Conservation (phyloP, 1,140 invertebrate species). For the Belonocnema kinseyi region DNA sequence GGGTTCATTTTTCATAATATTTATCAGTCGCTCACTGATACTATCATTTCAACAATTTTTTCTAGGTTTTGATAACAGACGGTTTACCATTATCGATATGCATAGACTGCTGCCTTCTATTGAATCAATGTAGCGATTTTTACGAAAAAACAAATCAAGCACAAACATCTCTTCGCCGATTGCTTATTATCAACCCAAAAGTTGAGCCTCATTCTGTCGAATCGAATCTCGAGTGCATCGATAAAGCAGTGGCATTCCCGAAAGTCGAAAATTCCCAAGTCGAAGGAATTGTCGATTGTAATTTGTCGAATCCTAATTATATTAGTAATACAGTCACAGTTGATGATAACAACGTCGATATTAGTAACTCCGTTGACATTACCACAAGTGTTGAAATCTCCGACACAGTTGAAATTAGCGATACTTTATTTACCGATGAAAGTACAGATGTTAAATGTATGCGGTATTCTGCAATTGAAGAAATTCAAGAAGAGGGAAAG, state of each 20-base stretch:
- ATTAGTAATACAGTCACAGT: conserved; percentile 52
- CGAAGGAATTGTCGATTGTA: conserved; percentile 52
- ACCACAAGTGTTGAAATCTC: neutral
- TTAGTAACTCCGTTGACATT: conserved; percentile 11
- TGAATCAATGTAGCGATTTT: conserved; percentile 72
- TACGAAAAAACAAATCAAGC: conserved; percentile 72
- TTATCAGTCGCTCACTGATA: neutral
- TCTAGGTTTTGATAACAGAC: conserved; percentile 67
- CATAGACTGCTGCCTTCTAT: conserved; percentile 67
- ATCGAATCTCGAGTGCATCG: conserved; percentile 59
- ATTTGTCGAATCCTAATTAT: conserved; percentile 52
- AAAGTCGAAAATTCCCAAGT: conserved; percentile 52
- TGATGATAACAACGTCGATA: conserved; percentile 33
- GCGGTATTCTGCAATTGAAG: conserved; percentile 45
- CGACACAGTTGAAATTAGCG: conserved; percentile 36
- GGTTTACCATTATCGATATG: conserved; percentile 69
- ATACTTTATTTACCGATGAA: conserved; percentile 49
- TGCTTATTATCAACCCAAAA: conserved; percentile 60
- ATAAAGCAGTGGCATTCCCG: conserved; percentile 53
- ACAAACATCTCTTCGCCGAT: conserved; percentile 64
- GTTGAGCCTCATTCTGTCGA: conserved; percentile 48
- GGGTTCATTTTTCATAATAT: neutral
- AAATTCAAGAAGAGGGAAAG: conserved; percentile 42
- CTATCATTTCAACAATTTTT: conserved; percentile 34
- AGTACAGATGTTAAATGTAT: conserved; percentile 35